These are phyloP conservation scores for Cygnus olor DNA, from an alignment of 2,797 vertebrate genomes.

Conservation along the genomic window DNA sequence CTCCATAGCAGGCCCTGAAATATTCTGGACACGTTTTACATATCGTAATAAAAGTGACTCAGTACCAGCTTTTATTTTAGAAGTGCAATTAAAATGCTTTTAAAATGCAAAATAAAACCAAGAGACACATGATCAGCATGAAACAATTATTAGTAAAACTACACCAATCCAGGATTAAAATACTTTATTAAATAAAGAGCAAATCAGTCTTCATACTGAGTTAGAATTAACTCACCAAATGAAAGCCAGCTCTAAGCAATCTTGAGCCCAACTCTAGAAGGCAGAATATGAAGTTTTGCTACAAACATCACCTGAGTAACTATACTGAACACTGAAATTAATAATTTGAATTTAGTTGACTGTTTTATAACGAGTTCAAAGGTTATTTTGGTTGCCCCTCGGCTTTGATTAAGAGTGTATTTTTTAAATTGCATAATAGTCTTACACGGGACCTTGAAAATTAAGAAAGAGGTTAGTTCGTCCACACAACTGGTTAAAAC, in stretches of 20 bases:
- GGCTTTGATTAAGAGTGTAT: background rate
- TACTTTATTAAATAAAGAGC: conserved; percentile 18
- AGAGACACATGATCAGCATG: conserved; percentile 24
- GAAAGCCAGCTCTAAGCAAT: background rate
- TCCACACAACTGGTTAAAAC: background rate
- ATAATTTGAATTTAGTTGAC: background rate
- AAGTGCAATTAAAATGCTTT: conserved; percentile 13
- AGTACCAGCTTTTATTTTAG: conserved; percentile 45
- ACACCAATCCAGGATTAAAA: background rate
- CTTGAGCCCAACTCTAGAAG: background rate
- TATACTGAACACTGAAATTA: background rate
- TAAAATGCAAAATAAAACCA: conserved; percentile 35
- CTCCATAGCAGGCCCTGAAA: background rate
- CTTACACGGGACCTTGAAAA: background rate
- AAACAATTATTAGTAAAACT: conserved; percentile 8
- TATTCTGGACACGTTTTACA: background rate
- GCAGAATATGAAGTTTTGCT: background rate
- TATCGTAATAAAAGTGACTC: conserved; percentile 6
- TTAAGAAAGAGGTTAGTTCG: background rate
- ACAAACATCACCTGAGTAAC: background rate
- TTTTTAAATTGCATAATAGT: background rate
- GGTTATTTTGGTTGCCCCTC: background rate
- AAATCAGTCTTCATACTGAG: conserved; percentile 11
- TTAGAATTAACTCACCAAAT: conserved; percentile 22
- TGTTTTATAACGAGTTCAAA: background rate